Evolutionary conservation across 1,140 invertebrate genomes (phyloP), one percentile per base, ranked within the genome.

Genomic region (Sycophila sp.): DNA sequence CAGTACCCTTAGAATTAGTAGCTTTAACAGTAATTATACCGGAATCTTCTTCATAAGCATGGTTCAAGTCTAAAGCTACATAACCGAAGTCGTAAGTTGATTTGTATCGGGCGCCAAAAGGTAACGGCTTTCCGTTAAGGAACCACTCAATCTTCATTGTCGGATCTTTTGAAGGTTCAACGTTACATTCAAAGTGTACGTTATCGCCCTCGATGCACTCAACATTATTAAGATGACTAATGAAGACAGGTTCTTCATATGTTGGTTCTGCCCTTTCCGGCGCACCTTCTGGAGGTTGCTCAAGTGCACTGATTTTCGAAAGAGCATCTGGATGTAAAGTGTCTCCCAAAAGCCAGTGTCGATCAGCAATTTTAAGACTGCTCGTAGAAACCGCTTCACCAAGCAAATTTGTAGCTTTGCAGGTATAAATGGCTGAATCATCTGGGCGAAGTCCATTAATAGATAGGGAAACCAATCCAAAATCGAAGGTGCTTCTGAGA

Each of bases 71-170:
- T 73, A 97, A 84, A 32, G 94, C 90, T 0, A 96, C 91, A 71
- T 94, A 95, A 26, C 95, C 95, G 85, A 97, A 97, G 78, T 97
- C 95, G 76, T 96, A 95, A 22, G 91, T 94, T 15, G 92, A 91
- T 79, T 95, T 95, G 77, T 92, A 95, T 79, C 94, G 90, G 4
- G 94, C 89, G 30, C 93, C 95, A 47, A 89, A 90, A 71, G 92
- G 92, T 63, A 96, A 82, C 7, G 92, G 91, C 85, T 95, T 93
- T 13, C 92, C 93, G 79, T 96, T 96, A 58, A 94, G 89, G 86
- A 94, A 95, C 94, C 95, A 96, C 85, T 96, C 94, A 76, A 97
- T 94, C 78, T 93, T 93, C 88, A 98, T 92, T 11, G 94, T 97
- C 2, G 96, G 96, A 87, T 99, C 97, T 82, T 95, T 94, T 11